Percentiles rank a stretch among this genome's conserved stretches.
Conservation (phyloP, 1,140 invertebrate species). For the Drosophila pectinifera region DNA sequence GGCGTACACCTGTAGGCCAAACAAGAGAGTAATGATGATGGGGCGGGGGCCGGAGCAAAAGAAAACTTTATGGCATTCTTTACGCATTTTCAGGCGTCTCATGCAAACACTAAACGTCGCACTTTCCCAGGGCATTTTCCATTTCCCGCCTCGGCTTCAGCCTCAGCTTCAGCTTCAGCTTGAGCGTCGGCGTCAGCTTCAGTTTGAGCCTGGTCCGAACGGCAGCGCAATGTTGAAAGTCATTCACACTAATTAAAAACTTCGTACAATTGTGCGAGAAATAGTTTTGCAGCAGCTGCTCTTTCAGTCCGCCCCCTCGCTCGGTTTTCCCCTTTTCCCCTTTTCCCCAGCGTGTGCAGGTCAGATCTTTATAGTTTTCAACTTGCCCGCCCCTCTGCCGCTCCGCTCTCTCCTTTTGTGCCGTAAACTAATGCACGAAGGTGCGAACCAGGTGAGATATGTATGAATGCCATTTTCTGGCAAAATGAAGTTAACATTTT, state of each 20-base stretch:
- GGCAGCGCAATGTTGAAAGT: constrained; percentile 76
- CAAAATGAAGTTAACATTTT: constrained; percentile 34
- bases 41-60: constrained; percentile 46
- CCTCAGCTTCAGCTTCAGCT: neutral
- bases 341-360: constrained; percentile 19
- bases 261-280: constrained; percentile 82
- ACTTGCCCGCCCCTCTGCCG: constrained; percentile 20
- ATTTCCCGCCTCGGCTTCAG: constrained; percentile 1
- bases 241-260: constrained; percentile 85
- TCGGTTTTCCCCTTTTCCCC: neutral
- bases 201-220: constrained; percentile 37
- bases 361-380: constrained; percentile 57
- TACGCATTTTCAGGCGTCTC: constrained; percentile 72
- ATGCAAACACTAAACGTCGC: constrained; percentile 57
- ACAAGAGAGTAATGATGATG: constrained; percentile 33
- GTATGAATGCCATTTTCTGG: constrained; percentile 11
- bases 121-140: constrained; percentile 16
- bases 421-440: constrained; percentile 29
- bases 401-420: too few species aligned
- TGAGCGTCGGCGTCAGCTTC: constrained; percentile 1
- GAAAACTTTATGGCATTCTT: constrained; percentile 63
- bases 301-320: constrained; percentile 30
- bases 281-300: constrained; percentile 73
- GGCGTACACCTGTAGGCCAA: constrained; percentile 8
- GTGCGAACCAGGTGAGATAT: constrained; percentile 7